These are phyloP conservation scores for Hypanus sabinus DNA, from an alignment of 2,113 vertebrate species.

Conservation along the genomic window DNA sequence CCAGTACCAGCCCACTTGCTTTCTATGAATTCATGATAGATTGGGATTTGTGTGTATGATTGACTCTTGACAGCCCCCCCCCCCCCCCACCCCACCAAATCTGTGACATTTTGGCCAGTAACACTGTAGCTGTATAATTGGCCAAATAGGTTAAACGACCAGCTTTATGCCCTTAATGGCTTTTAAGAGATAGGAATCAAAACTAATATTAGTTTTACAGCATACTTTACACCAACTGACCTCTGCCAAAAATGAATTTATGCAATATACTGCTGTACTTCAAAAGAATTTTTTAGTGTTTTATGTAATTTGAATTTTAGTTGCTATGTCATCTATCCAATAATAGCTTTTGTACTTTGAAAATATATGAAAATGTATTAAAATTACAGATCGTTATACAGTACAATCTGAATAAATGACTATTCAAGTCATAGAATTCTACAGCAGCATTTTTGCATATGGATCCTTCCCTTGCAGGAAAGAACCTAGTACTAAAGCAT, in stretches of 20 bases:
- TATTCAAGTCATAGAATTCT: conserved; percentile 27
- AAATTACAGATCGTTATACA: conserved; percentile 1
- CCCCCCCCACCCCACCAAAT: background rate
- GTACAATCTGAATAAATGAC: conserved; percentile 8
- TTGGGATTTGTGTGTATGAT: background rate
- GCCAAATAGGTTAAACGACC: conserved; percentile 26
- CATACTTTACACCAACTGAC: background rate
- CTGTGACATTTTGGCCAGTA: conserved; percentile 21
- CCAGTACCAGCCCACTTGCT: conserved; percentile 17
- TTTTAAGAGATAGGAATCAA: background rate
- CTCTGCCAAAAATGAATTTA: conserved; percentile 9
- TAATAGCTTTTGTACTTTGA: conserved; percentile 19
- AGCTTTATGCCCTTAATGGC: background rate
- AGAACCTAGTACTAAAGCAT: background rate
- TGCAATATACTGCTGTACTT: conserved; percentile 1
- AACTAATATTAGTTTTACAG: background rate
- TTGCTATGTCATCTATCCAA: conserved; percentile 2
- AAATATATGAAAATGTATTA: conserved; percentile 16
- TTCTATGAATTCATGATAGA: conserved; percentile 7
- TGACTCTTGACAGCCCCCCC: background rate
- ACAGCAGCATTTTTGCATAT: background rate
- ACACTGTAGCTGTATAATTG: background rate
- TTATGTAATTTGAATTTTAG: conserved; percentile 20
- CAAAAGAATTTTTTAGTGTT: conserved; percentile 9
- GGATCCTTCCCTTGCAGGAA: background rate